Conservation (phyloP, 2,888 invertebrate genomes). For the Toxonevra muliebris region DNA sequence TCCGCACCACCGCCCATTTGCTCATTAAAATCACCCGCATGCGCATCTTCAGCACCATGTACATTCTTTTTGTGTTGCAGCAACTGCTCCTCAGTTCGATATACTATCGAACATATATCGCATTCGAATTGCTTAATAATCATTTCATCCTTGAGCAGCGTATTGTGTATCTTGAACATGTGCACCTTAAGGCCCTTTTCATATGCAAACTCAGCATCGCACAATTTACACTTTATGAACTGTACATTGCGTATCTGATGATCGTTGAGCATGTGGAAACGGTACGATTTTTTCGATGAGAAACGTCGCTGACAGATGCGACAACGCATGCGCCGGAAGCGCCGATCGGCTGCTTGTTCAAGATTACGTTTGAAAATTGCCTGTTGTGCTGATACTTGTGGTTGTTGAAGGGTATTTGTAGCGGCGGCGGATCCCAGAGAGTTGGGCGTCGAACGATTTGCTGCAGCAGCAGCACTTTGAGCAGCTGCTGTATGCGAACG, state of each 20-base stretch:
- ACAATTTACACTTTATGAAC: conserved; percentile 63
- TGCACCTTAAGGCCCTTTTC: conserved; percentile 65
- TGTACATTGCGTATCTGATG: conserved; percentile 64
- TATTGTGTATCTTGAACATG: conserved; percentile 63
- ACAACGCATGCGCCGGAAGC: conserved; percentile 63
- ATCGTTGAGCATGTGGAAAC: conserved; percentile 64
- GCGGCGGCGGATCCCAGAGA: conserved; percentile 50
- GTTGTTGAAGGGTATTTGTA: conserved; percentile 23
- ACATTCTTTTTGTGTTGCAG: conserved; percentile 60
- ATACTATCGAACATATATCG: conserved; percentile 63
- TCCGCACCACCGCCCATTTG: conserved; percentile 29
- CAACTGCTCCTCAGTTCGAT: conserved; percentile 59
- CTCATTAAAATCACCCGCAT: conserved; percentile 40
- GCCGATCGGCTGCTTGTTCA: conserved; percentile 59
- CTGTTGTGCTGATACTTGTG: conserved; percentile 44
- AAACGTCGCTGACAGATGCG: conserved; percentile 64
- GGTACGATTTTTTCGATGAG: conserved; percentile 63
- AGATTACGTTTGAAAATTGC: conserved; percentile 57
- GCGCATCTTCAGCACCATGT: conserved; percentile 50
- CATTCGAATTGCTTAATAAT: conserved; percentile 63
- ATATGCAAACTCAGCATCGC: conserved; percentile 65
- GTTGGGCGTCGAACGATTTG: conserved; percentile 47
- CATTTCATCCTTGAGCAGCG: conserved; percentile 59
- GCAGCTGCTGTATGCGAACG: conserved; percentile 60
- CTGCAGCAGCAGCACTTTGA: conserved; percentile 43